Base-by-base conservation (phyloP, 2,888 invertebrate genomes). In the Calliscelio sp. region DNA sequence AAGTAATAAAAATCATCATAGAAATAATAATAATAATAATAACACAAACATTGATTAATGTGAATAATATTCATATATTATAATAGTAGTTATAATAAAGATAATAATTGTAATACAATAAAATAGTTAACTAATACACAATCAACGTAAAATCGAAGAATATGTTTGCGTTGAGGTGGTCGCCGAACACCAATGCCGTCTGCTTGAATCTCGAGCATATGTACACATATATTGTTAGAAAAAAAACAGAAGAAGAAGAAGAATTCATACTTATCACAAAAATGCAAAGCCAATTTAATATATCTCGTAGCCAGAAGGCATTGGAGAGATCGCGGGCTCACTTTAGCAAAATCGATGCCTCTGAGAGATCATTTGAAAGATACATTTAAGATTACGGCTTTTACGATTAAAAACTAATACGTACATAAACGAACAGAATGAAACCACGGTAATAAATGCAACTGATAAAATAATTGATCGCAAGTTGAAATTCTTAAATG, bases 291-390 rank as follows among this genome's bases (percentile, higher is more conserved):
- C n/a, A n/a, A n/a, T n/a, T n/a, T n/a, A n/a, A n/a, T n/a, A n/a
- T n/a, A n/a, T n/a, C n/a, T n/a, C n/a, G n/a, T n/a, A n/a, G n/a
- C n/a, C 85, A 83, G 85, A 89, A 85, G 88, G 79, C 90, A 88
- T 87, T 85, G 87, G 83, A 80, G 41, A 80, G 86, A 86, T 84
- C 83, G 84, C 82, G 83, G 85, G 86, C 87, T 88, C 88, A 87
- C 88, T 87, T 25, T 85, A 88, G 88, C 89, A 88, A n/a, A n/a
- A 89, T 88, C 84, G 87, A 88, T 89, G 88, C 90, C 90, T 90
- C 90, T 87, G 87, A 87, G 93, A 93, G 93, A 93, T 93, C 93
- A 93, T 92, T 91, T 90, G 93, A 93, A 93, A 92, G 90, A 86
- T 89, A 86, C 85, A 71, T 87, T 88, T 86, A 87, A 89, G 87